Percentiles rank a stretch among this genome's conserved stretches.
phyloP scores from a whole-genome alignment of 2,888 invertebrate species.

The Dascillus cervinus region DNA sequence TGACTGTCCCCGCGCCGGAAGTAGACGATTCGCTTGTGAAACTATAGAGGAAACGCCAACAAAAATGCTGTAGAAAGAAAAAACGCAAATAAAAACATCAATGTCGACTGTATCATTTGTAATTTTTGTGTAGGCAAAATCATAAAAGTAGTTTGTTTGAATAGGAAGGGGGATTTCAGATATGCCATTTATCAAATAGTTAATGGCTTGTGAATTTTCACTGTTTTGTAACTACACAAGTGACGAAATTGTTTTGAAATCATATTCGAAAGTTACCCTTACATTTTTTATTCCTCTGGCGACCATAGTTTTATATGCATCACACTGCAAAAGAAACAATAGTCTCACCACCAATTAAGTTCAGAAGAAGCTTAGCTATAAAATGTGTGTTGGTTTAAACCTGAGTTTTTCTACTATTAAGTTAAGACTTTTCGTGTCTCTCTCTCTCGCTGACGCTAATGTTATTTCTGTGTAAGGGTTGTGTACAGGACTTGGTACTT shows the following conservation, averaged over 20 bases:
- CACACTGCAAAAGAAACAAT: no score
- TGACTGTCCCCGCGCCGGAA: conserved; percentile 29
- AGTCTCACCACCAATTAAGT: no score
- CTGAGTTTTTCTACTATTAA: no score
- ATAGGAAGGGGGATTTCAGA: conserved; percentile 25
- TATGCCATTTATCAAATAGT: conserved; percentile 52
- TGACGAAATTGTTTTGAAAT: conserved; percentile 5
- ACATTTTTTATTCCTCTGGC: no score
- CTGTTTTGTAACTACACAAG: conserved; percentile 2
- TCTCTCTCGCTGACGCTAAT: no score
- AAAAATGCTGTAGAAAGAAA: conserved; percentile 40
- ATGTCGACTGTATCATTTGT: conserved; percentile 28
- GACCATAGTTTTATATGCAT: no score
- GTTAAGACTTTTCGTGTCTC: no score
- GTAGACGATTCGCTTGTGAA: conserved; percentile 25
- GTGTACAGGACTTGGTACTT: no score
- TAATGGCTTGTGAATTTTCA: conserved; percentile 51
- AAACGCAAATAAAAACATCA: conserved; percentile 24
- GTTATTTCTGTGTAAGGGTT: no score
- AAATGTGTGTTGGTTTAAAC: no score
- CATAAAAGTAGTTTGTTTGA: conserved; percentile 28
- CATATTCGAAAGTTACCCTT: no score
- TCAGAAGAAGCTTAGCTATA: no score
- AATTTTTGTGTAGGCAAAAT: conserved; percentile 31
- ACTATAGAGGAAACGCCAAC: conserved; percentile 31